These are phyloP conservation scores for Tenthredo distinguenda DNA, from an alignment of 2,888 invertebrate genomes.

Conservation along the genomic window DNA sequence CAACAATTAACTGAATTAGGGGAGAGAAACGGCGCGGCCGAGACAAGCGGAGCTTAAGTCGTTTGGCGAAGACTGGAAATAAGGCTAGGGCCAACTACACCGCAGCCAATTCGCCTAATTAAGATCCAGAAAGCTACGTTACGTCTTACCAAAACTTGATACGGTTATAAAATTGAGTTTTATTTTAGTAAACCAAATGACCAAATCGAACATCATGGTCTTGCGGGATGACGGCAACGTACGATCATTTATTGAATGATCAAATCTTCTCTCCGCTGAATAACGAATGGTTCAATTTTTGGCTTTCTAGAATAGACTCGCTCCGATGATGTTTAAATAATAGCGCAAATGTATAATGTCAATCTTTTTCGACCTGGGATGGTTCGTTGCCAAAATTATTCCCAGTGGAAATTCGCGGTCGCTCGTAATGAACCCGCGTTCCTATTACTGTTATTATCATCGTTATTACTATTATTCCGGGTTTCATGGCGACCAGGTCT, in stretches of 20 bases:
- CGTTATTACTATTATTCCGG: neutral
- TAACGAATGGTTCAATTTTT: slow-evolving; percentile 10
- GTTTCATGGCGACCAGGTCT: neutral
- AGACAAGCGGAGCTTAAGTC: slow-evolving; percentile 12
- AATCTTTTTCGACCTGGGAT: neutral
- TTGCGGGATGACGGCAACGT: neutral
- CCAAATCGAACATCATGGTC: neutral
- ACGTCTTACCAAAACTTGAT: neutral
- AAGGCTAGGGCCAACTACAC: neutral
- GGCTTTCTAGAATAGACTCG: neutral
- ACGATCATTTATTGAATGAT: neutral
- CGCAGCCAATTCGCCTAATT: neutral
- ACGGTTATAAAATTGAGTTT: neutral
- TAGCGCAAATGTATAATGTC: neutral
- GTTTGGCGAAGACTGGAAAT: neutral
- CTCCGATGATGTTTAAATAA: slow-evolving; percentile 8
- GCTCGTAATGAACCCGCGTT: slow-evolving; percentile 2
- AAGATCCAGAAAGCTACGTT: neutral
- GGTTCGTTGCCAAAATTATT: slow-evolving; percentile 9
- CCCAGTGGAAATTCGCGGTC: slow-evolving; percentile 1
- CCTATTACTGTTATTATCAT: neutral
- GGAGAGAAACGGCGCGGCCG: neutral
- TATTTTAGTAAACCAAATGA: neutral
- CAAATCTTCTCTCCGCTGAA: neutral
- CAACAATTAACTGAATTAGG: slow-evolving; percentile 18